Conservation (phyloP, 64 coral and sea anemone species). For the Astreopora myriophthalma region DNA sequence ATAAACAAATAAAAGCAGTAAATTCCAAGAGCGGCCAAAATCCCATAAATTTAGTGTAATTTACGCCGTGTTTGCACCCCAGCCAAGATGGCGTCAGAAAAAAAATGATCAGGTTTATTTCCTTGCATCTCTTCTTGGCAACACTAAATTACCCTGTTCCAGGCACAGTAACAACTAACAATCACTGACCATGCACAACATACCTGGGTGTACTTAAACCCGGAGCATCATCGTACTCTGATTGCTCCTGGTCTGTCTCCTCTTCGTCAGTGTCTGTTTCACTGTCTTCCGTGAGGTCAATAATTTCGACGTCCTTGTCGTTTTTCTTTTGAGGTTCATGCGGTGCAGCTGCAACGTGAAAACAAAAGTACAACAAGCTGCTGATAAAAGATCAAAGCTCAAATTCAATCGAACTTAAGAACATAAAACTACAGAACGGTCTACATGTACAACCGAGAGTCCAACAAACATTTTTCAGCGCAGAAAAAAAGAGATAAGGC, state of each 20-base stretch:
- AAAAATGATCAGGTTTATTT: too few relatives aligned
- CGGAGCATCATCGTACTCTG: neutral
- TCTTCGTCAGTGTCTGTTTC: constrained; percentile 28
- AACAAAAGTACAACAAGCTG: neutral
- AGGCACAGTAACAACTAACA: neutral
- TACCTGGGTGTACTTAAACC: constrained; percentile 29
- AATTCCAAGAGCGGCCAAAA: too few relatives aligned
- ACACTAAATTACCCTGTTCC: too few relatives aligned
- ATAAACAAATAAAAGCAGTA: too few relatives aligned
- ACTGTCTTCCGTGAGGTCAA: constrained; percentile 54
- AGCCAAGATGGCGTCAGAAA: too few relatives aligned
- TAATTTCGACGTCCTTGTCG: constrained; percentile 32
- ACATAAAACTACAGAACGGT: too few relatives aligned
- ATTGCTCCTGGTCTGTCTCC: neutral
- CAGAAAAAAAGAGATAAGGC: neutral
- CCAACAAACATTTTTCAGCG: too few relatives aligned
- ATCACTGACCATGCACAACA: neutral
- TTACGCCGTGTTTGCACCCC: too few relatives aligned
- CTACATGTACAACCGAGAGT: too few relatives aligned
- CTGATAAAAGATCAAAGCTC: neutral
- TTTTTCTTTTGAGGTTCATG: constrained; percentile 32
- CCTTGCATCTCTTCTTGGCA: too few relatives aligned
- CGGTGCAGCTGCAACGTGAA: neutral
- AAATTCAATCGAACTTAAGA: too few relatives aligned
- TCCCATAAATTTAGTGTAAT: too few relatives aligned